A percentile compares a stretch with the other conserved stretches of the same genome.
Conservation (phyloP, 2,113 vertebrate genomes). For the Microcebus murinus region DNA sequence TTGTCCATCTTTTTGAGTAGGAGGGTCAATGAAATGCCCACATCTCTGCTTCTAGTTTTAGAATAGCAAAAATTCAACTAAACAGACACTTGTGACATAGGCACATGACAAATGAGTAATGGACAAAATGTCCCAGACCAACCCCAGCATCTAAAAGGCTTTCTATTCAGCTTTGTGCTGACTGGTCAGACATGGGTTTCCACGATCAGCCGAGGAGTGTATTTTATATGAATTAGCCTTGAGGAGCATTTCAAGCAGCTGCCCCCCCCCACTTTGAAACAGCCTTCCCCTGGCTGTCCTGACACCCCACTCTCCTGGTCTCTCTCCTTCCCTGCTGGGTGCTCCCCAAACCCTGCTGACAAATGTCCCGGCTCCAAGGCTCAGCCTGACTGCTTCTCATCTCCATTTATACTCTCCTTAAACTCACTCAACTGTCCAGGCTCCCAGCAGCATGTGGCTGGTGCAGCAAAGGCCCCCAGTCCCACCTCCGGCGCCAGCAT, state of each 20-base stretch:
- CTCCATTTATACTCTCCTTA: background rate
- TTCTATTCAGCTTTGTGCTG: background rate
- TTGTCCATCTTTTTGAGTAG: background rate
- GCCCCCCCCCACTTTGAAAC: fast-evolving
- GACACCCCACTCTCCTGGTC: background rate
- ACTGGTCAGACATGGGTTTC: background rate
- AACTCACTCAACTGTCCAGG: background rate
- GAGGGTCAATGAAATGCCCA: background rate
- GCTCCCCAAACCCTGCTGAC: background rate
- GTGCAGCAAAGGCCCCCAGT: background rate
- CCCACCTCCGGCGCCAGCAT: background rate
- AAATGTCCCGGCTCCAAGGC: background rate
- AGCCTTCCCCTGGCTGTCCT: background rate
- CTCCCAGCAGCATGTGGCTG: too few relatives aligned
- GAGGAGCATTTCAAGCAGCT: background rate
- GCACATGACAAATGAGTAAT: background rate
- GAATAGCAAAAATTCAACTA: background rate
- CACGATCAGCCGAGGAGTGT: background rate
- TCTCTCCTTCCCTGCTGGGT: background rate
- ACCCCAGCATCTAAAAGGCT: background rate
- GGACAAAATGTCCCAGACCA: background rate
- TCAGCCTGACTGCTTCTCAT: background rate
- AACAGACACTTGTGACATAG: background rate
- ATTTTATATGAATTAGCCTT: background rate
- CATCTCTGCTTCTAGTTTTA: background rate